A percentile compares a stretch with the other conserved stretches of the same genome.
These are phyloP conservation scores for Eupithecia subumbrata DNA, from an alignment of 2,888 invertebrate genomes.

Conservation along the genomic window DNA sequence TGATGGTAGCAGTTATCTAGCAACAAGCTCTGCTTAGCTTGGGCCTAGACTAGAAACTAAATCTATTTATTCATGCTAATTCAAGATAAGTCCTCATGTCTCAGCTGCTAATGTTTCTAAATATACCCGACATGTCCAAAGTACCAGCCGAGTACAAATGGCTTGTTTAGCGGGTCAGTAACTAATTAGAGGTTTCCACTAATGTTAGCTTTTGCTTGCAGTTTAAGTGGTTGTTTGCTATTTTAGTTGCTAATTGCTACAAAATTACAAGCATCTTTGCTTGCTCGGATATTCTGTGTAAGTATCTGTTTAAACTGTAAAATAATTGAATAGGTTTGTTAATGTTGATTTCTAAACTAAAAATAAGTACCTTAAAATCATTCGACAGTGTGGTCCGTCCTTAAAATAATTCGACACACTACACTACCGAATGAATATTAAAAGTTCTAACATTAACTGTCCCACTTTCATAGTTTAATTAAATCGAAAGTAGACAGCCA, in stretches of 20 bases:
- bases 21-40: no score
- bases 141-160: background rate
- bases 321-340: background rate
- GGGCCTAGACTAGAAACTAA: no score
- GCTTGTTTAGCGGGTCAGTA: slow-evolving; percentile 26
- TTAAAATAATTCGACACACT: no score
- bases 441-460: no score
- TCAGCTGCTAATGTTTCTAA: background rate
- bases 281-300: background rate
- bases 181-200: slow-evolving; percentile 33
- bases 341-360: background rate
- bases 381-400: no score
- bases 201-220: slow-evolving; percentile 29
- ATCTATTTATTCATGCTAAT: background rate
- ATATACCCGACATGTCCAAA: background rate
- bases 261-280: slow-evolving; percentile 26
- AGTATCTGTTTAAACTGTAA: background rate
- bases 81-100: background rate
- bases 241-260: slow-evolving; percentile 39
- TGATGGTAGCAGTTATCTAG: no score
- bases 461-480: no score
- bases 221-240: slow-evolving; percentile 20
- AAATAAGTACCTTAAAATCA: background rate
- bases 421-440: no score
- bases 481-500: no score